Evolutionary conservation across 1,140 invertebrate genomes (phyloP).

Genomic region (Octopus bimaculoides): DNA sequence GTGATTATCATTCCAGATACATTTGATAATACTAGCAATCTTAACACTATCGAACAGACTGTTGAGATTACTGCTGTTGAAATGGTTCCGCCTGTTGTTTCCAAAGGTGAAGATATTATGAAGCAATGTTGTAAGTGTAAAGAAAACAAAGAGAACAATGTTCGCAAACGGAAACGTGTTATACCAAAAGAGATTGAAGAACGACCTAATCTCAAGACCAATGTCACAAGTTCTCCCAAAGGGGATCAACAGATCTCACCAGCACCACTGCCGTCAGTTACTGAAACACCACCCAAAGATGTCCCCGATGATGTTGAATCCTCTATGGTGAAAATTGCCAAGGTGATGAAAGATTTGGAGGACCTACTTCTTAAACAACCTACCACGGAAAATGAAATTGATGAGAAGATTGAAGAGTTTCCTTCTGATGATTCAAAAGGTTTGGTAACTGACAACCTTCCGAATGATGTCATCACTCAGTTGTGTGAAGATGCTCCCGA

Average conservation of each 20-base stretch:
- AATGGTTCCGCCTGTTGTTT: not conserved
- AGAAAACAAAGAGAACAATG: constrained; percentile 7
- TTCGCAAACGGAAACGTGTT: not conserved
- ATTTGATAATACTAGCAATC: not conserved
- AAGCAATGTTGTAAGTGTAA: not conserved
- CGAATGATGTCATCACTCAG: too few species aligned
- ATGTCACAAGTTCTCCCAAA: not conserved
- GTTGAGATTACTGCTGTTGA: not conserved
- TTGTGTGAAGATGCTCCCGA: too few species aligned
- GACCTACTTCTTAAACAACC: too few species aligned
- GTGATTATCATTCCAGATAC: not conserved
- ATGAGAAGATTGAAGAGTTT: too few species aligned
- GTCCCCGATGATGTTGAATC: not conserved
- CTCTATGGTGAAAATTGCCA: not conserved
- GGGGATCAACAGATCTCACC: not conserved
- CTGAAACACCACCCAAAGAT: not conserved
- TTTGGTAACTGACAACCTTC: too few species aligned
- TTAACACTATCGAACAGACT: not conserved
- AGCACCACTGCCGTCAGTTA: not conserved
- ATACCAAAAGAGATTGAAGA: not conserved
- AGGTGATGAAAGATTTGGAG: not conserved
- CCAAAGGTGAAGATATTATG: not conserved
- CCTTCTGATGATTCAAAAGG: too few species aligned
- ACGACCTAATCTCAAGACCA: not conserved
- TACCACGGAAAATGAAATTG: too few species aligned